Evolutionary conservation across 2,797 vertebrate species (phyloP).

Genomic region (Pseudocheirus occidentalis): DNA sequence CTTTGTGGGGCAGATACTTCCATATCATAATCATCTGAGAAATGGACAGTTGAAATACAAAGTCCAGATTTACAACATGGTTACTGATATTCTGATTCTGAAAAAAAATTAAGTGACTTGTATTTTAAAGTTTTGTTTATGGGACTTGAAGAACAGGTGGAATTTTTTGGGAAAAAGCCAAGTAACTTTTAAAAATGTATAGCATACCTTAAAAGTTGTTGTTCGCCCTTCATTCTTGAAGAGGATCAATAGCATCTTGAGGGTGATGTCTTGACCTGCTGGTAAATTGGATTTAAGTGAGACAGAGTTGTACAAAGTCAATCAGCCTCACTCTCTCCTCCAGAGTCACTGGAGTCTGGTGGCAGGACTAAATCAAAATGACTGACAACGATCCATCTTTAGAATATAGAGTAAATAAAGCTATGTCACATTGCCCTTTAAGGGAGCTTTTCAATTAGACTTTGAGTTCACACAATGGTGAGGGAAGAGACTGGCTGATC

Average conservation of each 20-base stretch:
- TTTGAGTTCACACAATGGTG: not conserved
- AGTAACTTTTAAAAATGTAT: not conserved
- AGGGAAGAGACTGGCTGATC: not conserved
- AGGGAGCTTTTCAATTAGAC: not conserved
- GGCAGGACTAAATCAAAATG: not conserved
- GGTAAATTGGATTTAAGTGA: not conserved
- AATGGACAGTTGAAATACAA: slow-evolving; percentile 52
- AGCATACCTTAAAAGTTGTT: not conserved
- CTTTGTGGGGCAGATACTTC: not conserved
- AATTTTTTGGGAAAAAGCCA: not conserved
- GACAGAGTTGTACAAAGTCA: not conserved
- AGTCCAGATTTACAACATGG: slow-evolving; percentile 40
- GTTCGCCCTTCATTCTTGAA: not conserved
- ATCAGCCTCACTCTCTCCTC: not conserved
- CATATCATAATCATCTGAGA: not conserved
- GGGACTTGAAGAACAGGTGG: not conserved
- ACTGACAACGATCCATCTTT: not conserved
- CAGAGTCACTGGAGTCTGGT: not conserved
- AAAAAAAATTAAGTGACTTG: not conserved
- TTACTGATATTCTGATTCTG: not conserved
- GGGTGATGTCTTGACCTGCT: not conserved
- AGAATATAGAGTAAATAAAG: not conserved
- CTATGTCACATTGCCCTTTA: not conserved
- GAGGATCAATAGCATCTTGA: not conserved
- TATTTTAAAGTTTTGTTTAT: slow-evolving; percentile 40